These are phyloP conservation scores for Tetanocera ferruginea DNA, from an alignment of 2,888 invertebrate species.

Conservation along the genomic window DNA sequence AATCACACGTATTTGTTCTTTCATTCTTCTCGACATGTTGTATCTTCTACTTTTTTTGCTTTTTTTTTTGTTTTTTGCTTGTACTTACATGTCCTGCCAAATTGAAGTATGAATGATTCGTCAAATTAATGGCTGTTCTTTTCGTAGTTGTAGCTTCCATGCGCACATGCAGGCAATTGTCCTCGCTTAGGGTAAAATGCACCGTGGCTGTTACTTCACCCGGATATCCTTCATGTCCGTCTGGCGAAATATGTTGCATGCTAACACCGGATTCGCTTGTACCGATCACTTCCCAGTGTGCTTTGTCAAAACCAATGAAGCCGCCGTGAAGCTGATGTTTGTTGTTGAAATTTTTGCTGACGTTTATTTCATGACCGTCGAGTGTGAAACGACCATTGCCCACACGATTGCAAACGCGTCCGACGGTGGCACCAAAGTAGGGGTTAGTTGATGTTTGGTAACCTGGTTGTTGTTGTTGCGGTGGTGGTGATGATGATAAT, in stretches of 20 bases:
- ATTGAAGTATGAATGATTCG: constrained; percentile 93
- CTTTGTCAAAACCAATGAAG: constrained; percentile 84
- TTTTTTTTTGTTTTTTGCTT: too few relatives aligned
- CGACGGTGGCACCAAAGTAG: constrained; percentile 90
- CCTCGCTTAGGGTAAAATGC: constrained; percentile 78
- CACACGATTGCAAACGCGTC: constrained; percentile 88
- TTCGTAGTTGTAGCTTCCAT: constrained; percentile 83
- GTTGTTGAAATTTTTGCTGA: constrained; percentile 80
- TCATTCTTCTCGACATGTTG: too few relatives aligned
- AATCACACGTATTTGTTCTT: too few relatives aligned
- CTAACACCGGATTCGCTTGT: constrained; percentile 71
- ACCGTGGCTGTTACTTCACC: constrained; percentile 82
- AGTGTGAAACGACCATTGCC: constrained; percentile 79
- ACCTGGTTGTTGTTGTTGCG: constrained; percentile 69
- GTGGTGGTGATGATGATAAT: not conserved
- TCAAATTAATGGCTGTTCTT: constrained; percentile 87
- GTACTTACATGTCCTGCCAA: constrained; percentile 82
- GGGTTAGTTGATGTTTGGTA: constrained; percentile 79
- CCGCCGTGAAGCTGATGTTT: constrained; percentile 88
- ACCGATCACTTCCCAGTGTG: constrained; percentile 74
- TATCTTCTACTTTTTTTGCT: too few relatives aligned
- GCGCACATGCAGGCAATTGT: constrained; percentile 81
- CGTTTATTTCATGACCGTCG: constrained; percentile 76
- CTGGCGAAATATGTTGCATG: constrained; percentile 82
- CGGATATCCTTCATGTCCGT: constrained; percentile 91